Conservation (phyloP, 2,888 invertebrate genomes). For the Cryptops parisi region DNA sequence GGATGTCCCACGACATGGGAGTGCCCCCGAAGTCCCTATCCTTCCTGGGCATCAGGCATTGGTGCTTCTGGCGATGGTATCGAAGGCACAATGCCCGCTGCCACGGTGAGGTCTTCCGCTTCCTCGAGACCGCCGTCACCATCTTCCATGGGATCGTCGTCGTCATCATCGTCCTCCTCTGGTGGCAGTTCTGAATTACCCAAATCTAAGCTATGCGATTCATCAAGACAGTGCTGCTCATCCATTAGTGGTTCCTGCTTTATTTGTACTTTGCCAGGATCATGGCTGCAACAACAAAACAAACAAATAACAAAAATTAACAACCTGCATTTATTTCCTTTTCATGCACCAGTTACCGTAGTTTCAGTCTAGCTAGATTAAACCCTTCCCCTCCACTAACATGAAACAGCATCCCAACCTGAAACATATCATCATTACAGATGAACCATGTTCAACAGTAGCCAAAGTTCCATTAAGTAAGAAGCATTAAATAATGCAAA, state of each 20-base stretch:
- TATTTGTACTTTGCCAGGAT: neutral
- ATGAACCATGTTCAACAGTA: no score
- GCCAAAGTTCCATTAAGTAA: no score
- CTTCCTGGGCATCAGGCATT: neutral
- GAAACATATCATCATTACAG: no score
- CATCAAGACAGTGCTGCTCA: constrained; percentile 3
- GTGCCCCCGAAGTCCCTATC: neutral
- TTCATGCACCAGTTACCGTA: no score
- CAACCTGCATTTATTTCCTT: neutral
- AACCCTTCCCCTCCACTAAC: no score
- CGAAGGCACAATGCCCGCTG: neutral
- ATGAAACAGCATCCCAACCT: no score
- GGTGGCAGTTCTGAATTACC: constrained; percentile 5
- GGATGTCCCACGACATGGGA: neutral
- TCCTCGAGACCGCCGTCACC: constrained; percentile 11
- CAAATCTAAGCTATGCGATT: neutral
- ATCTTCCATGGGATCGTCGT: constrained; percentile 10
- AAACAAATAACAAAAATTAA: neutral
- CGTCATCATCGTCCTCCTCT: constrained; percentile 14
- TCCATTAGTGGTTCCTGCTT: constrained; percentile 8
- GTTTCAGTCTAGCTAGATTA: no score
- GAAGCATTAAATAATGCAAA: no score
- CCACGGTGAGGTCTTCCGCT: constrained; percentile 17
- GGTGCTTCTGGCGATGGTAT: neutral
- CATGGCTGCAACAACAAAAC: constrained; percentile 3